Percentiles rank a stretch among this genome's conserved stretches.
phyloP scores from a whole-genome alignment of 2,113 vertebrate species.

The Perca flavescens region DNA sequence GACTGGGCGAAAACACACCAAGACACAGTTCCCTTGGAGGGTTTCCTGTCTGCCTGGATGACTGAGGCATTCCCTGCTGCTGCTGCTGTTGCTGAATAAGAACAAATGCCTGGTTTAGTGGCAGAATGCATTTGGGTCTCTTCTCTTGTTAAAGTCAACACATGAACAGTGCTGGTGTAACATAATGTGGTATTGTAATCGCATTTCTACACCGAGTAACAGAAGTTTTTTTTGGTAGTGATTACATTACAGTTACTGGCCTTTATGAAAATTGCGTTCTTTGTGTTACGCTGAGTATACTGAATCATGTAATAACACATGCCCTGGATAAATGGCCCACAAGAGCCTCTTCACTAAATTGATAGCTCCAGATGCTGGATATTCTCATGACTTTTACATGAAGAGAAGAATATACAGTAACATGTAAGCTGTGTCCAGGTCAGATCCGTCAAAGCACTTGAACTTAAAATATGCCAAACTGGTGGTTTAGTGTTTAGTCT shows the following conservation, averaged over 20 bases:
- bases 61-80: slow-evolving; percentile 20
- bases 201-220: not conserved
- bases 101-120: slow-evolving; percentile 38
- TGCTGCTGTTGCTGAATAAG: not conserved
- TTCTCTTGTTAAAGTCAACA: slow-evolving; percentile 18
- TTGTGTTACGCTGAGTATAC: no score
- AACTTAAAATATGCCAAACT: not conserved
- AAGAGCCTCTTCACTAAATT: not conserved
- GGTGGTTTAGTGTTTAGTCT: not conserved
- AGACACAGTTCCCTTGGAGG: slow-evolving; percentile 39
- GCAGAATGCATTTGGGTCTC: slow-evolving; percentile 29
- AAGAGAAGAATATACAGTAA: not conserved
- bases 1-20: slow-evolving; percentile 34
- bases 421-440: not conserved
- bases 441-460: not conserved
- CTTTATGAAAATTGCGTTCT: not conserved
- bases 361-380: not conserved
- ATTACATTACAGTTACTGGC: not conserved
- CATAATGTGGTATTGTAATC: slow-evolving; percentile 3
- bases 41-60: slow-evolving; percentile 40
- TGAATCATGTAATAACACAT: not conserved
- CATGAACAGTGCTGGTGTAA: not conserved
- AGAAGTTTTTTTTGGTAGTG: not conserved
- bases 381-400: not conserved
- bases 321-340: not conserved